phyloP scores from a whole-genome alignment of 2,113 vertebrate species.

The Phrynocephalus versicolor region DNA sequence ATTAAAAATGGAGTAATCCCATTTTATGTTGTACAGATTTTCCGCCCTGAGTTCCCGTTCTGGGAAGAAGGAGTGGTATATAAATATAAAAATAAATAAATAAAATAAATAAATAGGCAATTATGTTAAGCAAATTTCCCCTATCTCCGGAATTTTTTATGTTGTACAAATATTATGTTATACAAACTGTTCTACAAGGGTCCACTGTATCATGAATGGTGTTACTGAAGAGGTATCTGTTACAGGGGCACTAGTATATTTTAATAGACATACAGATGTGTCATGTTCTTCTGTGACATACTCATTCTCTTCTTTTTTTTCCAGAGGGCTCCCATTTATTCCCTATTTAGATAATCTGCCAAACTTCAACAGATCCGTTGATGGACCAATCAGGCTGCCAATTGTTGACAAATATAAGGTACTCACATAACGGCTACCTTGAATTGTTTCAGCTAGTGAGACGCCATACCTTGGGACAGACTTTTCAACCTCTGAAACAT shows the following conservation, averaged over 20 bases:
- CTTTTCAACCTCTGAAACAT: no score
- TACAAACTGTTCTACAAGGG: neutral
- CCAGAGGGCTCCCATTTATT: constrained; percentile 96
- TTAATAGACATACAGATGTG: neutral
- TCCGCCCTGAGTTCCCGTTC: no score
- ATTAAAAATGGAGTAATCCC: no score
- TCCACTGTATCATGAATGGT: neutral
- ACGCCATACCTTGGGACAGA: neutral
- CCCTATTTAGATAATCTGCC: constrained; percentile 97
- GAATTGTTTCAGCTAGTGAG: neutral
- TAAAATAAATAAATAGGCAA: no score
- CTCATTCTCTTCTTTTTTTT: no score
- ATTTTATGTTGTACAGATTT: no score
- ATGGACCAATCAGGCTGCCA: constrained; percentile 95
- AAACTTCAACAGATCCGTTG: constrained; percentile 92
- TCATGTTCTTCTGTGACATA: neutral
- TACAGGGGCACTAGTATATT: no score
- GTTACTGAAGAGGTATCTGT: neutral
- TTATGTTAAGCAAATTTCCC: no score
- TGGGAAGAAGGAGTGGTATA: no score
- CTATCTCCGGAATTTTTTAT: no score
- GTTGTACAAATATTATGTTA: neutral
- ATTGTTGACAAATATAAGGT: constrained; percentile 99
- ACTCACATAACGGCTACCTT: no score
- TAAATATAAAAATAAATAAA: no score